phyloP scores from a whole-genome alignment of 2,797 vertebrate genomes.

The Characodon lateralis region DNA sequence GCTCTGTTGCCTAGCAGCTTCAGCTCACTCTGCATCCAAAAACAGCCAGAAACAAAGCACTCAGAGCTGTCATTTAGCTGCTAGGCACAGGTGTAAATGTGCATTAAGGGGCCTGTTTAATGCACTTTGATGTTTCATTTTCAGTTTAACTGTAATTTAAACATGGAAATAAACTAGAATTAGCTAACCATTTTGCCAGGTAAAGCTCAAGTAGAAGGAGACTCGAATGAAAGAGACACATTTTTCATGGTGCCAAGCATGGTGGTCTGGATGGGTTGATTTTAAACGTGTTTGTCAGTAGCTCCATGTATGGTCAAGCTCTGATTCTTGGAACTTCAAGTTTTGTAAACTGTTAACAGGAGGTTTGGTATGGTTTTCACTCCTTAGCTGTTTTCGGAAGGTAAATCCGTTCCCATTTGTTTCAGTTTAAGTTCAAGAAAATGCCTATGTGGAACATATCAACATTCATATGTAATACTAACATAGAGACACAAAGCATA shows the following conservation, averaged over 20 bases:
- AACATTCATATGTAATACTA: too few relatives aligned
- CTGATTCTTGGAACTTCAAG: neutral
- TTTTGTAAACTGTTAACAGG: neutral
- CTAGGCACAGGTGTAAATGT: slow-evolving; percentile 35
- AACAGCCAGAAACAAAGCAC: slow-evolving; percentile 28
- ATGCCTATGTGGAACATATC: too few relatives aligned
- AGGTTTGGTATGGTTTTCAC: neutral
- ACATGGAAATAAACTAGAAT: slow-evolving; percentile 2
- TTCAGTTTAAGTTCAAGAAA: too few relatives aligned
- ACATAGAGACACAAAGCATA: too few relatives aligned
- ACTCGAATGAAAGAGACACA: neutral
- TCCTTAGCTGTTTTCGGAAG: neutral
- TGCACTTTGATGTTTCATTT: slow-evolving; percentile 12
- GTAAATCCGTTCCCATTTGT: neutral
- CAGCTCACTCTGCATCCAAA: slow-evolving; percentile 19
- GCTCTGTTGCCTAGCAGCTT: slow-evolving; percentile 34
- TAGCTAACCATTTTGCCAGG: neutral
- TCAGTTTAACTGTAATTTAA: slow-evolving; percentile 8
- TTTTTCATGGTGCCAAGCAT: neutral
- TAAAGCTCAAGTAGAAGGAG: slow-evolving; percentile 16
- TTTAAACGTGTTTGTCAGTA: neutral
- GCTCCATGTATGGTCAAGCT: neutral
- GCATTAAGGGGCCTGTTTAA: slow-evolving; percentile 17
- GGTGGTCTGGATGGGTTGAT: neutral
- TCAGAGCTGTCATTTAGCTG: slow-evolving; percentile 34